Evolutionary conservation across 2,113 vertebrate species (phyloP).

Genomic region (Daboia siamensis): DNA sequence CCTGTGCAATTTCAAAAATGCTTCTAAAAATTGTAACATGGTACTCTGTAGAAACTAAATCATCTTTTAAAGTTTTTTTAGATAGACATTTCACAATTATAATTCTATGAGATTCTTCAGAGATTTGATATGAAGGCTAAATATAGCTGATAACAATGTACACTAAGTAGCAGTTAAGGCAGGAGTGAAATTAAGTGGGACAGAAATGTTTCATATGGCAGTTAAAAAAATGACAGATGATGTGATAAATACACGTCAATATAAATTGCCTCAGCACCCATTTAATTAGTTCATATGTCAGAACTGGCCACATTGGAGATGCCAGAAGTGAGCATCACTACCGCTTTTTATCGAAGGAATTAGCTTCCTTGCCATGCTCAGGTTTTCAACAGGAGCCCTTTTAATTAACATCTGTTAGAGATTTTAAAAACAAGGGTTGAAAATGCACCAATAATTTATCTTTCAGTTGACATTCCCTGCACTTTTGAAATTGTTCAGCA

Average conservation of each 20-base stretch:
- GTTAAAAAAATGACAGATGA: slow-evolving; percentile 39
- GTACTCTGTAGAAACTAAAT: slow-evolving; percentile 55
- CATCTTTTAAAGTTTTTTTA: slow-evolving; percentile 55
- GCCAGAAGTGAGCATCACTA: not conserved
- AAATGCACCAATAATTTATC: slow-evolving; percentile 27
- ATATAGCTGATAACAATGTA: slow-evolving; percentile 46
- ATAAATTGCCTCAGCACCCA: slow-evolving; percentile 41
- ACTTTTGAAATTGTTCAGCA: slow-evolving; percentile 21
- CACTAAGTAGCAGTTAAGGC: slow-evolving; percentile 69
- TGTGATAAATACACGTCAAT: slow-evolving; percentile 33
- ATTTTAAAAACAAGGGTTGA: slow-evolving; percentile 30
- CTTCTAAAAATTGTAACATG: slow-evolving; percentile 64
- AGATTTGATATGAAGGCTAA: slow-evolving; percentile 49
- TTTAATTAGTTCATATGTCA: slow-evolving; percentile 30
- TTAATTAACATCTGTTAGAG: slow-evolving; percentile 29
- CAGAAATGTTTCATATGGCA: slow-evolving; percentile 43
- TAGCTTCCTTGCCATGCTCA: not conserved
- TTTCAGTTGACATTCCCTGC: not conserved
- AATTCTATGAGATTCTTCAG: slow-evolving; percentile 55
- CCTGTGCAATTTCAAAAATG: slow-evolving; percentile 67
- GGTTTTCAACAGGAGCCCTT: slow-evolving; percentile 19
- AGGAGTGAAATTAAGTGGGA: slow-evolving; percentile 51
- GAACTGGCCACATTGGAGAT: slow-evolving; percentile 29
- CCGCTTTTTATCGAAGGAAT: not conserved
- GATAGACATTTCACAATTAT: slow-evolving; percentile 50